Conservation (phyloP, 2,113 vertebrate genomes). For the Cavia aperea region DNA sequence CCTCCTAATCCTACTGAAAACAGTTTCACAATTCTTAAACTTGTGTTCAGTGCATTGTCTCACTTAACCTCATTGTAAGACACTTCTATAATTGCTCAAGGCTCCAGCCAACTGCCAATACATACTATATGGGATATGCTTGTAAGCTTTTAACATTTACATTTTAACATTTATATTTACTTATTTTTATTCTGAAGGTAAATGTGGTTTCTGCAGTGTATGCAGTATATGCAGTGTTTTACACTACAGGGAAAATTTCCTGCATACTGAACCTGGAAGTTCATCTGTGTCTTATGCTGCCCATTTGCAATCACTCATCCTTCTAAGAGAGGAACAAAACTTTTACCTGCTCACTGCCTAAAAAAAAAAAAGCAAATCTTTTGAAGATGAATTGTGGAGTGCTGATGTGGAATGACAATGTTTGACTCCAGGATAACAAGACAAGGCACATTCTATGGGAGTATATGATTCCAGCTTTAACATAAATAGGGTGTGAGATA, state of each 20-base stretch:
- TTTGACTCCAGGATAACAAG: neutral
- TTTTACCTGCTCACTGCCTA: neutral
- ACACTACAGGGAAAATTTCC: neutral
- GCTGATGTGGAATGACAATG: neutral
- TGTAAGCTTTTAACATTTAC: neutral
- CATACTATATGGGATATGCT: neutral
- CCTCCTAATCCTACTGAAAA: neutral
- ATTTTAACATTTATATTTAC: neutral
- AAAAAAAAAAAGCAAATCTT: neutral
- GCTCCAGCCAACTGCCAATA: neutral
- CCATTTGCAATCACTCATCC: accelerated
- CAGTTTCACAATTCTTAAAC: neutral
- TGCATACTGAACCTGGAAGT: neutral
- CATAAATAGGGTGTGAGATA: accelerated
- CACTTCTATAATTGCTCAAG: neutral
- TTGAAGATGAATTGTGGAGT: neutral
- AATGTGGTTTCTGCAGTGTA: neutral
- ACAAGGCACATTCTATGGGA: neutral
- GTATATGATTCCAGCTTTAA: neutral
- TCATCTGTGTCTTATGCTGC: neutral
- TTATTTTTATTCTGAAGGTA: neutral
- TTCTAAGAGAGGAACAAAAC: neutral
- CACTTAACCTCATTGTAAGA: neutral
- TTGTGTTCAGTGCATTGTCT: neutral
- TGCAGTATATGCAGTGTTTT: neutral